These are phyloP conservation scores for Sander lucioperca DNA, from an alignment of 2,113 vertebrate genomes.

Conservation along the genomic window DNA sequence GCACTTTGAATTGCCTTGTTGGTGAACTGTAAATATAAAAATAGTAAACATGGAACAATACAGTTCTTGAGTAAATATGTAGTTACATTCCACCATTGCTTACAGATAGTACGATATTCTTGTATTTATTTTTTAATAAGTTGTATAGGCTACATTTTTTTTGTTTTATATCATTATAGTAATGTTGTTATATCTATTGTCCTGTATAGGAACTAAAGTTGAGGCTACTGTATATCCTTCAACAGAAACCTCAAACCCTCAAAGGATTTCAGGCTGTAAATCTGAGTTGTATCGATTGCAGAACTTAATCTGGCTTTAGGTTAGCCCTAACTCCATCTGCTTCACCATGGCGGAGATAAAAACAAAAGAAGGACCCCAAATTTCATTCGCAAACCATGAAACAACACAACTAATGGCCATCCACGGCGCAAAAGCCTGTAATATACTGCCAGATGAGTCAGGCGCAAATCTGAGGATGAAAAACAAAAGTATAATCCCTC, in stretches of 20 bases:
- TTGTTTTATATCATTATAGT: neutral
- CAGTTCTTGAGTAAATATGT: neutral
- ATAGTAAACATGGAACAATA: neutral
- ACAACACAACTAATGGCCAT: conserved; percentile 56
- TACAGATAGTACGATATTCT: neutral
- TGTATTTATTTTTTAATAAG: neutral
- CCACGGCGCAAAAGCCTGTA: conserved; percentile 10
- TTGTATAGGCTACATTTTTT: neutral
- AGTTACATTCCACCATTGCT: neutral
- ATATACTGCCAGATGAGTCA: conserved; percentile 61
- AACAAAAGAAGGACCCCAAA: conserved; percentile 9
- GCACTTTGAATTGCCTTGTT: no score
- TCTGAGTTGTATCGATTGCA: conserved; percentile 51
- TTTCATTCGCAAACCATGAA: conserved; percentile 32
- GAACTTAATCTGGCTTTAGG: conserved; percentile 67
- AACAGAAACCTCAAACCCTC: neutral
- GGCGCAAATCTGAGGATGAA: conserved; percentile 61
- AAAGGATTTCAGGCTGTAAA: conserved; percentile 32
- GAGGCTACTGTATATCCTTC: neutral
- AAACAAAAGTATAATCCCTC: conserved; percentile 82
- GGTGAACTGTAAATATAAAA: no score
- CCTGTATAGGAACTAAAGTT: no score
- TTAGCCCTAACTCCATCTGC: conserved; percentile 64
- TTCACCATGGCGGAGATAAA: conserved; percentile 25
- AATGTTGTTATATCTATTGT: neutral